These are phyloP conservation scores for Trimorus sp. DNA, from an alignment of 2,888 invertebrate species.

Conservation along the genomic window DNA sequence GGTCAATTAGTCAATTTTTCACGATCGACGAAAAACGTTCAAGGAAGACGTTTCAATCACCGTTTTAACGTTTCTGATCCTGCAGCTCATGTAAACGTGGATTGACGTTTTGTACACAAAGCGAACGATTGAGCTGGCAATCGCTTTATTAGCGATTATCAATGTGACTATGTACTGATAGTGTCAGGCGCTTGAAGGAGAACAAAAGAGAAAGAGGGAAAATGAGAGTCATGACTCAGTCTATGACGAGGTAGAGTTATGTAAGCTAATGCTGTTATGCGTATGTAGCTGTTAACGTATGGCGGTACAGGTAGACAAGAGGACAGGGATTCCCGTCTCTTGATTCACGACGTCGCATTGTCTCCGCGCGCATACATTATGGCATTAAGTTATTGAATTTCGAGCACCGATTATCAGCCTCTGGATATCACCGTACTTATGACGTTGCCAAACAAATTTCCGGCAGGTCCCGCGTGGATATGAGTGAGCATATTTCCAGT, in stretches of 20 bases:
- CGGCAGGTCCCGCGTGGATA: too few species aligned
- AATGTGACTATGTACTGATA: constrained; percentile 24
- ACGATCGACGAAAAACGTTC: too few species aligned
- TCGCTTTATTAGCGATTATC: constrained; percentile 41
- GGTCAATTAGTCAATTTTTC: too few species aligned
- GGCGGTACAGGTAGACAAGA: constrained; percentile 41
- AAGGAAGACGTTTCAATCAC: too few species aligned
- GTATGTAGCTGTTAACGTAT: constrained; percentile 42
- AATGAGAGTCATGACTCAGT: constrained; percentile 47
- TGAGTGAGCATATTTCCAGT: too few species aligned
- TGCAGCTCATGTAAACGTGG: not conserved
- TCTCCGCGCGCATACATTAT: constrained; percentile 15
- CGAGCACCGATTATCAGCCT: constrained; percentile 1
- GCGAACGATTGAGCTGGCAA: constrained; percentile 15
- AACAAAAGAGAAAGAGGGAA: constrained; percentile 37
- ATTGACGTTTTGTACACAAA: constrained; percentile 13
- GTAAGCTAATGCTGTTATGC: constrained; percentile 46
- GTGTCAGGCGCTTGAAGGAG: constrained; percentile 26
- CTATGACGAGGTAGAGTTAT: constrained; percentile 45
- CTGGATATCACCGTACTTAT: too few species aligned
- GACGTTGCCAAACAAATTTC: too few species aligned
- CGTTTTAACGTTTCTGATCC: too few species aligned
- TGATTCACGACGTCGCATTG: constrained; percentile 42
- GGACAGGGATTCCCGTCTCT: constrained; percentile 37
- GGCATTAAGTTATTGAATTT: constrained; percentile 23